Conservation (phyloP, 2,797 vertebrate genomes). For the Coracias cyanogaster region DNA sequence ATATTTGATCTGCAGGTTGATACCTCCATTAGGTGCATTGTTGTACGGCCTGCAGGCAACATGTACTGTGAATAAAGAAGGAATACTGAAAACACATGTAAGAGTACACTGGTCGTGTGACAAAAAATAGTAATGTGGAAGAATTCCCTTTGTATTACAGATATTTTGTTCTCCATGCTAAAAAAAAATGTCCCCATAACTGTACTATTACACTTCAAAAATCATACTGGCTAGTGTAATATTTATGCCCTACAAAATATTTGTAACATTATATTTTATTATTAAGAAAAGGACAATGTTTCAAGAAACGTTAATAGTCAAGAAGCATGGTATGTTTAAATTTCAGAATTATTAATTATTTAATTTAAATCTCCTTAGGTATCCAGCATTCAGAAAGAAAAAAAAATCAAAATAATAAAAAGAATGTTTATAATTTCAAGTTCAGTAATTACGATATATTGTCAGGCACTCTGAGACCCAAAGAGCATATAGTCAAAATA, state of each 20-base stretch:
- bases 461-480: neutral
- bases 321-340: neutral
- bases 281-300: neutral
- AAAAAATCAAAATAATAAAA: neutral
- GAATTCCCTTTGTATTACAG: neutral
- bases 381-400: neutral
- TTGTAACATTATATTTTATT: neutral
- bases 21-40: neutral
- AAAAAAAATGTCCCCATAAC: rapidly evolving
- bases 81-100: neutral
- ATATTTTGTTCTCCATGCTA: neutral
- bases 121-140: neutral
- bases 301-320: neutral
- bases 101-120: neutral
- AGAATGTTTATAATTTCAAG: neutral
- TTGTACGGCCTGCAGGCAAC: neutral
- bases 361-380: neutral
- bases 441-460: neutral
- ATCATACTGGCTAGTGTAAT: neutral
- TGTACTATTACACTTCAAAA: neutral
- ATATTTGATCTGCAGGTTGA: neutral
- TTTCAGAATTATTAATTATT: neutral
- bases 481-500: neutral
- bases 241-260: neutral
- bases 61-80: neutral